Percentiles rank a stretch among this genome's conserved stretches.
phyloP scores from a whole-genome alignment of 1,140 invertebrate species.

The Chrysoperla carnea region DNA sequence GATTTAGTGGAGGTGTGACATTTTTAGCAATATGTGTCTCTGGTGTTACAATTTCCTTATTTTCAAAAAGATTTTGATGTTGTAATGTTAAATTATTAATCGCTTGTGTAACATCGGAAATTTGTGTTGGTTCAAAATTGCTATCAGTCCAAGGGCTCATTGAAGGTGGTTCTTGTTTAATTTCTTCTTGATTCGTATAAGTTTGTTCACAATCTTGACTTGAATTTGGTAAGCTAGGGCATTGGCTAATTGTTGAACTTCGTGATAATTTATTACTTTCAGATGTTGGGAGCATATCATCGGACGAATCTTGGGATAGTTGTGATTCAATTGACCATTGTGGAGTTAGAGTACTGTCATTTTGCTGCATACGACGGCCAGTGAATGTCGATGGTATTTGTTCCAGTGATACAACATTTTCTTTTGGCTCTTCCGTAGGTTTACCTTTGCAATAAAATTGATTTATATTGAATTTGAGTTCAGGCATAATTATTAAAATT shows the following conservation, averaged over 20 bases:
- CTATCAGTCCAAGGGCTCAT: background rate
- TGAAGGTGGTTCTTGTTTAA: background rate
- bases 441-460: background rate
- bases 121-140: background rate
- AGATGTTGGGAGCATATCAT: constrained; percentile 28
- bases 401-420: background rate
- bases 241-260: constrained; percentile 26
- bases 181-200: background rate
- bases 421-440: background rate
- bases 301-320: constrained; percentile 37
- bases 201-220: background rate
- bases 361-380: constrained; percentile 12
- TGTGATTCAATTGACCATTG: constrained; percentile 42
- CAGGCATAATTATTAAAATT: too few species aligned
- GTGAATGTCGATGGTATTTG: background rate
- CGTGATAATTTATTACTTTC: constrained; percentile 34
- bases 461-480: too few species aligned
- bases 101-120: background rate
- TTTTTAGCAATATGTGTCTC: constrained; percentile 1
- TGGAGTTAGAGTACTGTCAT: constrained; percentile 23
- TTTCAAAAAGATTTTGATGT: constrained; percentile 9
- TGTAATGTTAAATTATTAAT: background rate
- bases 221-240: constrained; percentile 7
- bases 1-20: constrained; percentile 6
- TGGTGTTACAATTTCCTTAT: constrained; percentile 14